Evolutionary conservation across 92 coral and sea anemone species (phyloP).

Genomic region (Epizoanthus fatuus): DNA sequence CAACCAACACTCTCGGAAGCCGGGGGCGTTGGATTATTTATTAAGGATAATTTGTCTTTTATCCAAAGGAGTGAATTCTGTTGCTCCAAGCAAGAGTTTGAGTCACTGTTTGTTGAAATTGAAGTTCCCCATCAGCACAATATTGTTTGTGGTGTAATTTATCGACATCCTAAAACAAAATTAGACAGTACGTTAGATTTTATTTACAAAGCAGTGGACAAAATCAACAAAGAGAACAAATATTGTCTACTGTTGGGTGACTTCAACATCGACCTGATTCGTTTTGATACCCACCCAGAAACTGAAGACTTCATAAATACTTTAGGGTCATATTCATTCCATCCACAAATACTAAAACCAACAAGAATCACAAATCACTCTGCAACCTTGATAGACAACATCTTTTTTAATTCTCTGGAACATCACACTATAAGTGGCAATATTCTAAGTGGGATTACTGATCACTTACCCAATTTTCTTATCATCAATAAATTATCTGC

Average conservation of each 20-base stretch:
- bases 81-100: constrained; percentile 43
- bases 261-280: constrained; percentile 52
- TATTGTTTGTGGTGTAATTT: constrained; percentile 62
- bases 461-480: constrained; percentile 58
- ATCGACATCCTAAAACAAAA: constrained; percentile 57
- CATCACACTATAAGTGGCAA: constrained; percentile 74
- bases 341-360: no score
- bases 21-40: constrained; percentile 71
- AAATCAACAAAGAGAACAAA: constrained; percentile 54
- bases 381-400: neutral
- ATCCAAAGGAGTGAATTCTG: constrained; percentile 47
- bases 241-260: constrained; percentile 57
- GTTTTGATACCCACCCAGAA: no score
- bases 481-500: constrained; percentile 35
- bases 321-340: no score
- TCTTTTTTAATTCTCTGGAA: constrained; percentile 66
- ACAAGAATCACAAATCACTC: no score
- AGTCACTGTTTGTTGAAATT: constrained; percentile 63
- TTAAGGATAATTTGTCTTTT: constrained; percentile 41
- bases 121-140: neutral
- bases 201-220: constrained; percentile 40
- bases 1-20: constrained; percentile 55
- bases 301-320: no score
- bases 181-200: constrained; percentile 20
- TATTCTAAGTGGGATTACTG: constrained; percentile 58